phyloP scores from a whole-genome alignment of 2,888 invertebrate species.

The Eulithis testata region DNA sequence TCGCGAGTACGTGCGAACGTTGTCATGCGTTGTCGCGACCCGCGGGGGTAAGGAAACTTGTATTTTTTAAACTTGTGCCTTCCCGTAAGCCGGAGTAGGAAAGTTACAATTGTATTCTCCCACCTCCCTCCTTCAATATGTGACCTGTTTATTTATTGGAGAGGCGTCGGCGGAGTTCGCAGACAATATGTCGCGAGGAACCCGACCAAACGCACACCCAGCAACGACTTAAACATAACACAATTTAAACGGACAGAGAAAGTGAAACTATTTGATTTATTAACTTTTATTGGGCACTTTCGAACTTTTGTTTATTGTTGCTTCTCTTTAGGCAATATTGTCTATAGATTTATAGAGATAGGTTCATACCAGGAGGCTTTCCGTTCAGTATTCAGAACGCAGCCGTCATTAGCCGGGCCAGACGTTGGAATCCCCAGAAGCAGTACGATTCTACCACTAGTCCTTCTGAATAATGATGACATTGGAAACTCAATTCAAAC shows the following conservation, averaged over 20 bases:
- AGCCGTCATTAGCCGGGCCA: constrained; percentile 76
- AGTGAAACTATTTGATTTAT: constrained; percentile 73
- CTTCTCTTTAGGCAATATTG: constrained; percentile 29
- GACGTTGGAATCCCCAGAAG: constrained; percentile 77
- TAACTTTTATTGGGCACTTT: constrained; percentile 53
- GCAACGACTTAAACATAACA: constrained; percentile 75
- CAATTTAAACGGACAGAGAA: constrained; percentile 68
- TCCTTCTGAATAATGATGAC: constrained; percentile 75
- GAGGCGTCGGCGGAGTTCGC: constrained; percentile 80
- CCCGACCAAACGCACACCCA: constrained; percentile 68
- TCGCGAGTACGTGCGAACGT: constrained; percentile 62
- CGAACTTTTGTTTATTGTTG: constrained; percentile 22
- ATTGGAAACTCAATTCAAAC: constrained; percentile 60
- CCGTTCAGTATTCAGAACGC: constrained; percentile 76
- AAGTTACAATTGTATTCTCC: constrained; percentile 84
- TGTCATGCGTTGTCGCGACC: constrained; percentile 58
- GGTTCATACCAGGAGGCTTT: constrained; percentile 48
- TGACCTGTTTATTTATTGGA: constrained; percentile 84
- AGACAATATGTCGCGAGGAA: constrained; percentile 82
- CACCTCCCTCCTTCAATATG: constrained; percentile 81
- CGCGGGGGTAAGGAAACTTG: constrained; percentile 69
- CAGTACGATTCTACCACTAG: constrained; percentile 61
- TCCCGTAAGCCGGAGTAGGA: constrained; percentile 73
- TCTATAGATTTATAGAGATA: constrained; percentile 37
- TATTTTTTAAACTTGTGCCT: constrained; percentile 83